These are phyloP conservation scores for Thalassoma bifasciatum DNA, from an alignment of 2,113 vertebrate species.

Conservation along the genomic window DNA sequence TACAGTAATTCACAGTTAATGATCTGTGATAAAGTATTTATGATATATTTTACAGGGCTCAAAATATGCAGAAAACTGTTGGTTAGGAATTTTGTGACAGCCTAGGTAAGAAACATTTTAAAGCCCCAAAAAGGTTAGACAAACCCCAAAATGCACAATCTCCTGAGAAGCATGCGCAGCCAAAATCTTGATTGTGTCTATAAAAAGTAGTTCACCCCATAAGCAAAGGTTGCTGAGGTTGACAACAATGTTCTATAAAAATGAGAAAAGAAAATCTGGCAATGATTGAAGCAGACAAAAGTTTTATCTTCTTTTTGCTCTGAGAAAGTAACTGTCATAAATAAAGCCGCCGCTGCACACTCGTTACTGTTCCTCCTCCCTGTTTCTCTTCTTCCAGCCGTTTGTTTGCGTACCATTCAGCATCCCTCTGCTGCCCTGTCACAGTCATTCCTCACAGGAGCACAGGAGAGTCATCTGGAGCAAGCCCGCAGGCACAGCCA, in stretches of 20 bases:
- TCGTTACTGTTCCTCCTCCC: not conserved
- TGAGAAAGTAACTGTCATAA: slow-evolving; percentile 23
- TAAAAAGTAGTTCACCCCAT: not conserved
- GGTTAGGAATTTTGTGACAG: not conserved
- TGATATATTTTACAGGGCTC: not conserved
- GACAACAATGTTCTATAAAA: not conserved
- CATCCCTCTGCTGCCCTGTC: slow-evolving; percentile 53
- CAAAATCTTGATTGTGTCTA: not conserved
- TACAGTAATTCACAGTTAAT: not conserved
- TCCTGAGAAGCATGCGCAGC: not conserved
- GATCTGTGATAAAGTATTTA: not conserved
- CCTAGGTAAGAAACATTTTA: not conserved
- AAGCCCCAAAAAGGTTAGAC: not conserved
- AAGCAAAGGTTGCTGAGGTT: not conserved
- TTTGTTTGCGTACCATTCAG: slow-evolving; percentile 55
- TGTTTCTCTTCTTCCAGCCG: slow-evolving; percentile 21
- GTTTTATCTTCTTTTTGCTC: not conserved
- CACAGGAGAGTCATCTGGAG: slow-evolving; percentile 61
- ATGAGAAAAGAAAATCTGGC: not conserved
- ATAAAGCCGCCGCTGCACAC: not conserved
- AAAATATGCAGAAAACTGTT: not conserved
- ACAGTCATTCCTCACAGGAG: slow-evolving; percentile 60
- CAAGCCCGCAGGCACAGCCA: slow-evolving; percentile 51
- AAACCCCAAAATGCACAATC: not conserved
- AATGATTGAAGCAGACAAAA: not conserved